phyloP scores from a whole-genome alignment of 2,113 vertebrate species.

The Hippolais icterina region DNA sequence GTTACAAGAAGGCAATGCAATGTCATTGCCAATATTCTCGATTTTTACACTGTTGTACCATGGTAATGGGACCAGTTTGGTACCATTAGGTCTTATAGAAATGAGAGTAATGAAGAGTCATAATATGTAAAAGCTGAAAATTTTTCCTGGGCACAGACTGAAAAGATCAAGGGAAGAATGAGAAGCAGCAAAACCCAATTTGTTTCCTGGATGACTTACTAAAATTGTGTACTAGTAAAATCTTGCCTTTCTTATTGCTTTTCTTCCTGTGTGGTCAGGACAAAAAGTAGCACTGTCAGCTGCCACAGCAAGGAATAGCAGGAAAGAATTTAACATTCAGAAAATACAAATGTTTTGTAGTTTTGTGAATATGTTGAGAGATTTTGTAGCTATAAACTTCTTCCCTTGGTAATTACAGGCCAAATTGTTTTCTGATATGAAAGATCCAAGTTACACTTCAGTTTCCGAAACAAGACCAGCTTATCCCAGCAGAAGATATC shows the following conservation, averaged over 20 bases:
- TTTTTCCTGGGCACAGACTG: not conserved
- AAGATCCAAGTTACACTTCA: not conserved
- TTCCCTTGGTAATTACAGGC: not conserved
- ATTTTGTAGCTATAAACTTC: not conserved
- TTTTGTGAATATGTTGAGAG: not conserved
- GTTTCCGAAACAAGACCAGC: not conserved
- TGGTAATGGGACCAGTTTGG: not conserved
- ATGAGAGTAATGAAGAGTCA: not conserved
- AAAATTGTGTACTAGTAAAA: not conserved
- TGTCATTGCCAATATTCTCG: not conserved
- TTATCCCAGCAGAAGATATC: not conserved
- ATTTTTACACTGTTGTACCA: not conserved
- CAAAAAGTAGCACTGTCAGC: not conserved
- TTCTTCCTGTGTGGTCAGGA: constrained; percentile 19
- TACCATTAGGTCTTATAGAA: not conserved
- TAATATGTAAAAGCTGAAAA: not conserved
- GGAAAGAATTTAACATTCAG: not conserved
- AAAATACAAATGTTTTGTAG: not conserved
- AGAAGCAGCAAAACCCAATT: not conserved
- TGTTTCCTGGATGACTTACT: not conserved
- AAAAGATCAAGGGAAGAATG: not conserved
- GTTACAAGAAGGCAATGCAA: not conserved
- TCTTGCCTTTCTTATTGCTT: not conserved
- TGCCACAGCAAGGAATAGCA: not conserved
- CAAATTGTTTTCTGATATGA: not conserved